These are phyloP conservation scores for Thripadectes ignobilis DNA, from an alignment of 2,797 vertebrate genomes.

Conservation along the genomic window DNA sequence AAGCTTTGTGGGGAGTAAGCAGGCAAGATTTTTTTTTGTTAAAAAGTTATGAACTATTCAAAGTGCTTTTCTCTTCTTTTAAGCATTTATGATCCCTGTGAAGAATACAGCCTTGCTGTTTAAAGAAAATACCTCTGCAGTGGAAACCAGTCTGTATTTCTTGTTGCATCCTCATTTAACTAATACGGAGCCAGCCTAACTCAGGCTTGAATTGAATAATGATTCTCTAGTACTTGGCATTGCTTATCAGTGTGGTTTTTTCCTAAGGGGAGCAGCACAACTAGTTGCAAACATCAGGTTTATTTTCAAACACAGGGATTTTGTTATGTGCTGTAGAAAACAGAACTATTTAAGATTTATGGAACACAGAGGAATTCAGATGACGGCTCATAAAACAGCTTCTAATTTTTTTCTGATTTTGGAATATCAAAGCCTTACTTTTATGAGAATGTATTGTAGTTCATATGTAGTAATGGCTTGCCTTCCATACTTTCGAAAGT, in stretches of 20 bases:
- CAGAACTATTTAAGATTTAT: not conserved
- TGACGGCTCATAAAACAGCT: not conserved
- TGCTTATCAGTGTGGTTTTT: not conserved
- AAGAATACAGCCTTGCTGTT: not conserved
- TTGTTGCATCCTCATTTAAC: not conserved
- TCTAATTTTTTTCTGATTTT: not conserved
- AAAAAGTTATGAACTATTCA: not conserved
- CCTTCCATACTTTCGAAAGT: not conserved
- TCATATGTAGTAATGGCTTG: not conserved
- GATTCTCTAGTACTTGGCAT: not conserved
- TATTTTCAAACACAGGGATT: not conserved
- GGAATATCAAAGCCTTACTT: not conserved
- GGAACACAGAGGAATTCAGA: not conserved
- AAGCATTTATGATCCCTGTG: not conserved
- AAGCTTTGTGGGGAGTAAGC: not conserved
- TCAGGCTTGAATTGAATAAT: not conserved
- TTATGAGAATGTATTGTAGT: not conserved
- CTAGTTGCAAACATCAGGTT: not conserved
- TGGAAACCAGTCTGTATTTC: not conserved
- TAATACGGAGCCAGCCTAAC: not conserved
- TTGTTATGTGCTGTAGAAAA: not conserved
- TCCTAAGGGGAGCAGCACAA: not conserved
- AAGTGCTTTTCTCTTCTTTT: not conserved
- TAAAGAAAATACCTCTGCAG: not conserved
- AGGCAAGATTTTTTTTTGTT: not conserved